These are phyloP conservation scores for Drosophila lacicola DNA, from an alignment of 2,888 invertebrate genomes.

Conservation along the genomic window DNA sequence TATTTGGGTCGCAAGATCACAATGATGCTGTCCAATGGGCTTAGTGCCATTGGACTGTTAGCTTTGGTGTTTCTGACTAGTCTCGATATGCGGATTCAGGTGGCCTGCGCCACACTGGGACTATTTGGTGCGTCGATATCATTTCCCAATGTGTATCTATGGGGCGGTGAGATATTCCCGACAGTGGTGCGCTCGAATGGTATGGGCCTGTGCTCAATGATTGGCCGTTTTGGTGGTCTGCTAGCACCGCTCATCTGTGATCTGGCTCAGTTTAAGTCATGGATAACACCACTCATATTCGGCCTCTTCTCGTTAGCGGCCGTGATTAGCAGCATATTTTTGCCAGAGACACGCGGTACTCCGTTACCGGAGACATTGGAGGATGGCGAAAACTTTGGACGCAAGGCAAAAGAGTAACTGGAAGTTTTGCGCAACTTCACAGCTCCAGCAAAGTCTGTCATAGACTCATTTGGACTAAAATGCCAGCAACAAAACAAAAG, in stretches of 20 bases:
- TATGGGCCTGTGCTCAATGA: constrained; percentile 93
- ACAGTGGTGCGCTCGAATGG: constrained; percentile 95
- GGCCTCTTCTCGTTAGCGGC: constrained; percentile 90
- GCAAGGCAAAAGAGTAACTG: constrained; percentile 12
- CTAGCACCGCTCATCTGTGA: constrained; percentile 92
- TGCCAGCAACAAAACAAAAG: too few relatives aligned
- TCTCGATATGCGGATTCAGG: neutral
- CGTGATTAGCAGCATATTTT: constrained; percentile 88
- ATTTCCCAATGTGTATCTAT: constrained; percentile 94
- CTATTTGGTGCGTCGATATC: constrained; percentile 93
- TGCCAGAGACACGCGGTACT: constrained; percentile 87
- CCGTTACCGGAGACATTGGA: constrained; percentile 92
- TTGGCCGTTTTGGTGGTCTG: constrained; percentile 94
- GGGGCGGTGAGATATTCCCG: constrained; percentile 94
- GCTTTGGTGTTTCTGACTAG: constrained; percentile 84
- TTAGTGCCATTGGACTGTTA: constrained; percentile 89
- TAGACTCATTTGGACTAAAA: too few relatives aligned
- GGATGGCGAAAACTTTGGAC: constrained; percentile 90
- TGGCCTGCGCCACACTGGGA: constrained; percentile 53
- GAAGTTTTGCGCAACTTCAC: neutral
- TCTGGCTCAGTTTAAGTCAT: constrained; percentile 80
- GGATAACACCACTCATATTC: constrained; percentile 90
- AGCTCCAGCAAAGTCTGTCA: too few relatives aligned
- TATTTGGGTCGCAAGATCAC: constrained; percentile 89
- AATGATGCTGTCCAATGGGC: constrained; percentile 88